Evolutionary conservation across 64 coral and sea anemone species (phyloP), one percentile per base, ranked within the genome.

Genomic region (Montipora cactus): DNA sequence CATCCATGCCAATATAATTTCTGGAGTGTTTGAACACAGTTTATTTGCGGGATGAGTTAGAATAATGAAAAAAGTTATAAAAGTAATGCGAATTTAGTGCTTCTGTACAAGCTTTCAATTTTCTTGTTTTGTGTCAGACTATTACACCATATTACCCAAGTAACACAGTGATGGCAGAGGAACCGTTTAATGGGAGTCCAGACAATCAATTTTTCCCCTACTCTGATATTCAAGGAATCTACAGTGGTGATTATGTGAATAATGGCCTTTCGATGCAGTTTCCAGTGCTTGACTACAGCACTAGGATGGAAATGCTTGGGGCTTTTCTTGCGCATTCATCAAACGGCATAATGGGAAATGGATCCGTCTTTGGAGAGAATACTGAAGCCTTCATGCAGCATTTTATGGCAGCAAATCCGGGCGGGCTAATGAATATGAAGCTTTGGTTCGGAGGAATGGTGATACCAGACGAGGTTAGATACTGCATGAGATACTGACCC

Each of bases 361-460:
- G 66, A 7, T 62, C 57, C 13, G 5, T 44, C 22, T 71, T 71
- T 8, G 4, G 46, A 10, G 82, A 86, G 3, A 72, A 48, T 47
- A 66, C 62, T 50, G 44, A 86, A 71, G 66, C 64, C 0, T 50
- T 86, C 4, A 9, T 71, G 15, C 62, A 86, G 66, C 82, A 86
- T 86, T 8, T 86, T 71, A 49, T 72, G 45, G 16, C 81, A 9
- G 19, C 81, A 19, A 68, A 84, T 15, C 81, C 81, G 16, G 16
- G 13, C 4, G 44, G 44, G 3, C 61, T 86, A 4, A 80, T 58
- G 78, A 80, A 80, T n/a, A 71, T 86, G 82, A 71, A 86, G 19
- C 46, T 71, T 4, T 86, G 82, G 64, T 50, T 16, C 16, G 62
- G 46, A 85, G 81, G 45, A 10, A 18, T 49, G 7, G 28, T 85